Percentiles rank a stretch among this genome's conserved stretches.
phyloP scores from a whole-genome alignment of 2,888 invertebrate genomes.

The Pollenia labialis region DNA sequence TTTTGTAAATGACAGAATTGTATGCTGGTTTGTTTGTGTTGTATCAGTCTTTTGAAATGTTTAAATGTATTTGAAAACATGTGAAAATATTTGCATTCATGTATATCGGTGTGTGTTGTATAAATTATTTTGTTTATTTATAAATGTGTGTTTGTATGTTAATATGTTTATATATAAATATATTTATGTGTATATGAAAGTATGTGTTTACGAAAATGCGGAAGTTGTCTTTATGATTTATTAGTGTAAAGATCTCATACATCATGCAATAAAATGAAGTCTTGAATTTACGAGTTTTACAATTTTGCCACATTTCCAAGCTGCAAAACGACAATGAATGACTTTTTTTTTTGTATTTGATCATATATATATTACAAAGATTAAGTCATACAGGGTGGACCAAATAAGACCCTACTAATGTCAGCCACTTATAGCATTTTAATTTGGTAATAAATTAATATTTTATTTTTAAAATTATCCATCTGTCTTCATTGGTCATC shows the following conservation, averaged over 20 bases:
- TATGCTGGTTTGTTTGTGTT: constrained; percentile 34
- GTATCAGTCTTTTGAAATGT: constrained; percentile 33
- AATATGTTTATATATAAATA: neutral
- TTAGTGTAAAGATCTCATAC: constrained; percentile 66
- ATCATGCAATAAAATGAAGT: constrained; percentile 65
- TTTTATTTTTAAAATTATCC: too few relatives aligned
- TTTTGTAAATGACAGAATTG: constrained; percentile 59
- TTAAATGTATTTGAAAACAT: constrained; percentile 16
- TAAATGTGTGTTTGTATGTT: constrained; percentile 2
- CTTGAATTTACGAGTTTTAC: constrained; percentile 53
- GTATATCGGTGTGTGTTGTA: neutral
- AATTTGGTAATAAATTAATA: too few relatives aligned
- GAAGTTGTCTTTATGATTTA: constrained; percentile 72
- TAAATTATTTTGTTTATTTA: constrained; percentile 56
- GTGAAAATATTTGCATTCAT: constrained; percentile 8
- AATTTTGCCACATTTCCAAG: constrained; percentile 42
- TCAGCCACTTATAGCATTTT: too few relatives aligned
- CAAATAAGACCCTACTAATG: too few relatives aligned
- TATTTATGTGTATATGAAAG: neutral
- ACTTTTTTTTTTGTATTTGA: constrained; percentile 13
- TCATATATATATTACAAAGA: too few relatives aligned
- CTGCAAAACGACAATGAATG: constrained; percentile 18
- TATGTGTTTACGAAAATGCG: constrained; percentile 51
- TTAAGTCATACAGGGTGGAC: too few relatives aligned
- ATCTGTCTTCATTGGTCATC: too few relatives aligned